Percentiles rank a stretch among this genome's conserved stretches.
Conservation (phyloP, 2,888 invertebrate genomes). For the Trimorus sp. region DNA sequence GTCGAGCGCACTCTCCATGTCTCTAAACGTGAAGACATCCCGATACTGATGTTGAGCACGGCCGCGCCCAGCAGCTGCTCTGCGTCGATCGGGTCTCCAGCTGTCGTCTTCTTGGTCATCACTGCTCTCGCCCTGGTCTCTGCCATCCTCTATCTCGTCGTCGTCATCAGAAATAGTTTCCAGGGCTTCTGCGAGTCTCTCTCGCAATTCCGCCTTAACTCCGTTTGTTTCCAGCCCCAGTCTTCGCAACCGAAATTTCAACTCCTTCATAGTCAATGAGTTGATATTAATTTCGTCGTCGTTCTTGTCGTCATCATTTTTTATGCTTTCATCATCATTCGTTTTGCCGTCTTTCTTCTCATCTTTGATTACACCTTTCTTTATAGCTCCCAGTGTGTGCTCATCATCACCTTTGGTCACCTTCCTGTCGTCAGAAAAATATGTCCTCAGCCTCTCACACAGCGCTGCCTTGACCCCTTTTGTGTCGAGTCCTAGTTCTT, state of each 20-base stretch:
- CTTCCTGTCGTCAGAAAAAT: too few species aligned
- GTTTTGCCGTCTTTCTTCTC: too few species aligned
- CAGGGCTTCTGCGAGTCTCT: conserved; percentile 6
- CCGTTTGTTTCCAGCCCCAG: conserved; percentile 23
- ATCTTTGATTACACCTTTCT: too few species aligned
- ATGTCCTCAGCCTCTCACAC: too few species aligned
- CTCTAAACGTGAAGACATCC: conserved; percentile 34
- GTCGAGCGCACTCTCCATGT: conserved; percentile 53
- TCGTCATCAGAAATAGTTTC: background rate
- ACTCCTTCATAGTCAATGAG: conserved; percentile 16
- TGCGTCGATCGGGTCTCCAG: too few species aligned
- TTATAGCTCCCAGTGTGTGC: too few species aligned
- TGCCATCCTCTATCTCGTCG: background rate
- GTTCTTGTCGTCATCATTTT: background rate
- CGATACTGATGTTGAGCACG: background rate
- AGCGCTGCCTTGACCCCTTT: too few species aligned
- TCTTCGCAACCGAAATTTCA: conserved; percentile 24
- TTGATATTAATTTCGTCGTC: background rate
- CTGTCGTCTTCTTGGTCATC: background rate
- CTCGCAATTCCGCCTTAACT: background rate
- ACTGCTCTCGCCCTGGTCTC: background rate
- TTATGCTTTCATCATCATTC: too few species aligned
- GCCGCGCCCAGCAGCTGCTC: background rate
- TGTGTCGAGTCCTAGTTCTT: too few species aligned
- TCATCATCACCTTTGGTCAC: too few species aligned